A percentile compares a stretch with the other conserved stretches of the same genome.
These are phyloP conservation scores for Edolisoma coerulescens DNA, from an alignment of 2,113 vertebrate genomes.

Conservation along the genomic window DNA sequence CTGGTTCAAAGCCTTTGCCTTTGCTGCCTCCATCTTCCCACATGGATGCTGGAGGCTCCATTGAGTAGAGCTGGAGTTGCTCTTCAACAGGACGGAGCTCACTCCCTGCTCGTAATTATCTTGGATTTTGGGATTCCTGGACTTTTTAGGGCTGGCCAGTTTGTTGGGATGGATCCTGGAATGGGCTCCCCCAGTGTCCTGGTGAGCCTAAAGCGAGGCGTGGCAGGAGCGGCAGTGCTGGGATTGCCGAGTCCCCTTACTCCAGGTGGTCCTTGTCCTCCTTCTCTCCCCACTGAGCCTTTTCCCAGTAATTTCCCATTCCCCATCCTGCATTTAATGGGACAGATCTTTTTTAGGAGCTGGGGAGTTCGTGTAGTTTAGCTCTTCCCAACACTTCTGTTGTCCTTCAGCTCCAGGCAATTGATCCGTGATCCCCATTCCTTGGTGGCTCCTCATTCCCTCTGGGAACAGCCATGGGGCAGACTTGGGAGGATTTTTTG, in stretches of 20 bases:
- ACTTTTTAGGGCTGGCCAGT: neutral
- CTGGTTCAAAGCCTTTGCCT: neutral
- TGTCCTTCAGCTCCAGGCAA: neutral
- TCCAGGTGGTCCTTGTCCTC: neutral
- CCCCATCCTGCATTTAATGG: accelerated
- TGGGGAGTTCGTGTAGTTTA: neutral
- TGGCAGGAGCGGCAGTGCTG: accelerated
- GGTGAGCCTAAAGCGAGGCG: accelerated
- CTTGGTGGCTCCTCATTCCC: neutral
- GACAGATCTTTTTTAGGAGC: neutral
- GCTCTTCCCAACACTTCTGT: accelerated
- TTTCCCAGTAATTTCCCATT: neutral
- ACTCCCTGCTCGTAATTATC: accelerated
- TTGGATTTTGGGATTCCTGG: neutral
- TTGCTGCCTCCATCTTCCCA: neutral
- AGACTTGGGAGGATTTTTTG: accelerated
- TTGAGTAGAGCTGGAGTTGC: neutral
- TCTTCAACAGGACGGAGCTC: accelerated
- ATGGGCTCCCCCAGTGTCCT: accelerated
- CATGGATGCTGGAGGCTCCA: accelerated
- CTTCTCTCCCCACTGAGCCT: neutral
- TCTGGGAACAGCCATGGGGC: neutral
- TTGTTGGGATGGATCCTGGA: neutral
- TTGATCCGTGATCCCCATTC: neutral
- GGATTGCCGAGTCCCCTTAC: accelerated